Evolutionary conservation across 2,797 vertebrate species (phyloP), one percentile per base, ranked within the genome.

Genomic region (Microchirus variegatus): DNA sequence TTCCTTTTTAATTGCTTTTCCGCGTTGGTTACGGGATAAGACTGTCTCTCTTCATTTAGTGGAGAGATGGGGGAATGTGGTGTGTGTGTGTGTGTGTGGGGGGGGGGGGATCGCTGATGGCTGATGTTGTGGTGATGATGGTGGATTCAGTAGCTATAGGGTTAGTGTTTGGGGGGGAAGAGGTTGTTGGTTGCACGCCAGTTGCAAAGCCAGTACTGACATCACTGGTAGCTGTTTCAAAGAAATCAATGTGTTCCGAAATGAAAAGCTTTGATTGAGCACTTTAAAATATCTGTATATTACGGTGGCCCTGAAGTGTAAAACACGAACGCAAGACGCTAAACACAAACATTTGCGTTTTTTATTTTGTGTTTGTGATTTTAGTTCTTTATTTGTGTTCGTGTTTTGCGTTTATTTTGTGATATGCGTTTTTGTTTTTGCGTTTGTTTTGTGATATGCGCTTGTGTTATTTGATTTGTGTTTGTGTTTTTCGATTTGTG

Each of bases 1-100:
- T 91, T 91, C 90, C 87, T 84, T 91, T 91, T 90, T 91, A 91
- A 91, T 91, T 91, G 88, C 87, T 89, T 91, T 87, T 83, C 84
- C 77, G 51, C 74, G 86, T 86, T 81, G 86, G 83, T 87, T 81
- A 78, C 63, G 81, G 88, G 85, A 90, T 87, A 86, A 89, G 87
- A 77, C 87, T 89, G 90, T 90, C 88, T 86, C 85, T 91, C 87
- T 89, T 90, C 87, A 89, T 91, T 91, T 89, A 84, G 83, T 80
- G 81, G 75, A 63, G 69, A 65, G 83, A 82, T 64, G 77, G 67
- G 83, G 79, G 85, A 83, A 77, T 55, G 41, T 18, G 53, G 58
- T 53, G 63, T 47, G 9, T 60, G 64, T 31, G 41, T 54, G 36
- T 53, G 50, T 63, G 40, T 22, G 61, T 15, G 72, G 60, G 53